Evolutionary conservation across 2,797 vertebrate genomes (phyloP), one percentile per base, ranked within the genome.

Genomic region (Pseudopleuronectes americanus): DNA sequence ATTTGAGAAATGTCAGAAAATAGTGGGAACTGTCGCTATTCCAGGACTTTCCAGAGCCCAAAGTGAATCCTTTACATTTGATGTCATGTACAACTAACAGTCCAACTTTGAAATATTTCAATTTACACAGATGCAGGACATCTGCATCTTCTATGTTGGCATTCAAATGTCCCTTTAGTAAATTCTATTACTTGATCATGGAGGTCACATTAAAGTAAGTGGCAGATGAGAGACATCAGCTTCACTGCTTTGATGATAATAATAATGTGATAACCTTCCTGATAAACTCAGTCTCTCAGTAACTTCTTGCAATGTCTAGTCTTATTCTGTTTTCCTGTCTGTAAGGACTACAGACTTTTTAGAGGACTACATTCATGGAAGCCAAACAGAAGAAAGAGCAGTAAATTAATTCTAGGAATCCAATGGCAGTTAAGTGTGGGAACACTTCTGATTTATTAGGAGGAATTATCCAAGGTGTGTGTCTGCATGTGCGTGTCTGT

Each of bases 401-500:
- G n/a, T 49, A 51, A 21, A 45, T 28, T 17, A 0, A 38, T 23
- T 23, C 1, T 19, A 2, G 36, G 5, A 38, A 52, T 68, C 17
- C 26, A 23, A 0, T 1, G 19, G 60, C 16, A 64, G 31, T 56
- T 48, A 9, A 28, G 43, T 57, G 1, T 23, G 41, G 41, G 19
- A 64, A 67, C 26, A 64, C 41, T 36, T 22, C 4, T 70, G 52
- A 41, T 48, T 8, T 56, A 24, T 63, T 36, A 3, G 49, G 31
- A 24, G 4, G 60, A 19, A 52, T 49, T 3, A 71, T 67, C 19
- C 12, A 47, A 57, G 60, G 53, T 68, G 54, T 69, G 52, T 45
- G 64, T 62, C 64, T 38, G 31, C 1, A 0, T 64, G 31, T 61
- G 7, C 79, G 31, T 60, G 57, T 58, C 53, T 70, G 55, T 60